Base-by-base conservation (phyloP, 2,113 vertebrate species). In the Saguinus midas region DNA sequence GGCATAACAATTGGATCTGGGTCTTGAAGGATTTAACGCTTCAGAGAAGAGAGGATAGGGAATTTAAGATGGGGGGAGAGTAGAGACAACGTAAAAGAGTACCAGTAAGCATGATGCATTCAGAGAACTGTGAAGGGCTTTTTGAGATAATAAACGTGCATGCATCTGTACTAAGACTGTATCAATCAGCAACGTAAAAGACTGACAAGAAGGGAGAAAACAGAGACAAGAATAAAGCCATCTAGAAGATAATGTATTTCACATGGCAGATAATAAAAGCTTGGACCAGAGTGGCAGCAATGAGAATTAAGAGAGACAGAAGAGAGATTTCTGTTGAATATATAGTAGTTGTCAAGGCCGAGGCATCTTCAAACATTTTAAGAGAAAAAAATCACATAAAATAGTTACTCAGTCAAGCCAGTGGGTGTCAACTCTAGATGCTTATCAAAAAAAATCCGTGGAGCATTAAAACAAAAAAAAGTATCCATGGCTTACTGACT, bases 271-370 rank as follows among this genome's bases (percentile, higher is more conserved):
- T 45, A 61, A 91, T 52, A 43, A 83, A 93, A 58, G 43, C 35
- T 57, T 82, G 75, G 57, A 43, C 81, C 29, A 70, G 87, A 57
- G 18, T 43, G 57, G 57, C 29, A 80, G 35, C 68, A 58, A 70
- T 45, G 72, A 85, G 4, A 93, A 66, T 40, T 35, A 68, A 68
- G 75, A 45, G 18, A 92, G 76, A 95, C 5, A 76, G 11, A 50
- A 27, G 48, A 81, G 40, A 96, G 64, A 88, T 55, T 96, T 94
- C 64, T 91, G 8, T 76, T 94, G 45, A 79, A 17, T 57, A 57
- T 70, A 45, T 32, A 72, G 27, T 72, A 92, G 75, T 12, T 76
- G 84, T 68, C 37, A 85, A 90, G 50, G 35, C 8, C 48, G 21
- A 66, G 45, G 6, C 48, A 83, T 76, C 40, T 91, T 82, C 81